Percentiles rank a stretch among this genome's conserved stretches.
Conservation (phyloP, 2,113 vertebrate genomes). For the Phalacrocorax carbo region DNA sequence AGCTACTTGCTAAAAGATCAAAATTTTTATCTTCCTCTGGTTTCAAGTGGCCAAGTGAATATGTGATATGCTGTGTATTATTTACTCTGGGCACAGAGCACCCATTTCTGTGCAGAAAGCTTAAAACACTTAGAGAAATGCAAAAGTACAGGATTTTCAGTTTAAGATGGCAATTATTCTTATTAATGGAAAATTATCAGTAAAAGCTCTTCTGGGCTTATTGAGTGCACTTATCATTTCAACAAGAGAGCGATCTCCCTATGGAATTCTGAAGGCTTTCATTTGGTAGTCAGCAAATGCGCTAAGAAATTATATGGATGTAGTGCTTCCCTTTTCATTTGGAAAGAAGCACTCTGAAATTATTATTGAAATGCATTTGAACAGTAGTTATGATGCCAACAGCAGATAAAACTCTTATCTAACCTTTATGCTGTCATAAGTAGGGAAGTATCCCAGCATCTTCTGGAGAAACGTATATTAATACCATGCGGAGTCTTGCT, state of each 20-base stretch:
- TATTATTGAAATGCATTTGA: not conserved
- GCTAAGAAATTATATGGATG: not conserved
- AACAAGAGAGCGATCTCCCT: not conserved
- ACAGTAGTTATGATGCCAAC: not conserved
- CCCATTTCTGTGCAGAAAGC: not conserved
- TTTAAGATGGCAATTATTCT: conserved; percentile 35
- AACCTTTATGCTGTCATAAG: not conserved
- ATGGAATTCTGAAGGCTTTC: conserved; percentile 35
- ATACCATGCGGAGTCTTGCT: not conserved
- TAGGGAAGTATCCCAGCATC: not conserved
- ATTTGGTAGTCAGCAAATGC: conserved; percentile 25
- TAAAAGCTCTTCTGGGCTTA: conserved; percentile 52
- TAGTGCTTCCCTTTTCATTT: conserved; percentile 8
- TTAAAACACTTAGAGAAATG: conserved; percentile 1
- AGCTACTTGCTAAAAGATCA: not conserved
- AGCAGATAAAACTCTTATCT: not conserved
- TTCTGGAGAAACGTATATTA: not conserved
- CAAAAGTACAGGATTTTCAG: not conserved
- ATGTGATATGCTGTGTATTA: not conserved
- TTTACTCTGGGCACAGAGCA: not conserved
- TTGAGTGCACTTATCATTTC: conserved; percentile 41
- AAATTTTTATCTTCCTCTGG: not conserved
- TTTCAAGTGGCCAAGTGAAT: not conserved
- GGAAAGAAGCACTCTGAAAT: conserved; percentile 5
- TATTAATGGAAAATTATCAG: conserved; percentile 54